Evolutionary conservation across 2,797 vertebrate genomes (phyloP), one percentile per base, ranked within the genome.

Genomic region (Myotis vivesi): DNA sequence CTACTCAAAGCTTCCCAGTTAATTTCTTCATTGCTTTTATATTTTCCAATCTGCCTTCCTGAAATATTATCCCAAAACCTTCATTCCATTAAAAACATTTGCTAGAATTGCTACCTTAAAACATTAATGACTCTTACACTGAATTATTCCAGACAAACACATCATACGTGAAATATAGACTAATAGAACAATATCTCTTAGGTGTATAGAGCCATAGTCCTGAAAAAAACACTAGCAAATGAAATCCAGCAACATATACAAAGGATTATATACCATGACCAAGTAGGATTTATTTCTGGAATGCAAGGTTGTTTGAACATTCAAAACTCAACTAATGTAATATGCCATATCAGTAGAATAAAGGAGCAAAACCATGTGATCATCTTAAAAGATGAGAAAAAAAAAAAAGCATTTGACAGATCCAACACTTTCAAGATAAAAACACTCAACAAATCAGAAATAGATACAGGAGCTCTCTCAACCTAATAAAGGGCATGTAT

Each of bases 71-170:
- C 13, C 57, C 33, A 33, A 59, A 72, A 8, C 92, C 55, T 87
- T 77, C 3, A 57, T 79, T 57, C n/a, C 33, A 76, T 76, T 85
- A 88, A 90, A 92, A 64, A 71, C 44, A 87, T 20, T 91, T 94
- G 22, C 90, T 81, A 85, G 79, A 88, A 80, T 84, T 25, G 10
- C 53, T 79, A 44, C 23, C 33, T 87, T 88, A 57, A 88, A 64
- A 84, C 49, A 36, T 76, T 84, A 87, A 80, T 84, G 89, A 41
- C 23, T 88, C 68, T 92, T 83, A 83, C 69, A 80, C 9, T 51
- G 76, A 94, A 84, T 73, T 55, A 90, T 89, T 73, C 20, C 41
- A 83, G 49, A 75, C 49, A 83, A 55, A 69, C 49, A 3, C 51
- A 46, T 53, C 55, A n/a, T 33, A 83, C 87, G 22, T 88, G 82